These are phyloP conservation scores for Aurelia aurita complex sp. Pacific DNA, from an alignment of 30 jellyfish, hydroid and myxozoan genomes.

Conservation along the genomic window DNA sequence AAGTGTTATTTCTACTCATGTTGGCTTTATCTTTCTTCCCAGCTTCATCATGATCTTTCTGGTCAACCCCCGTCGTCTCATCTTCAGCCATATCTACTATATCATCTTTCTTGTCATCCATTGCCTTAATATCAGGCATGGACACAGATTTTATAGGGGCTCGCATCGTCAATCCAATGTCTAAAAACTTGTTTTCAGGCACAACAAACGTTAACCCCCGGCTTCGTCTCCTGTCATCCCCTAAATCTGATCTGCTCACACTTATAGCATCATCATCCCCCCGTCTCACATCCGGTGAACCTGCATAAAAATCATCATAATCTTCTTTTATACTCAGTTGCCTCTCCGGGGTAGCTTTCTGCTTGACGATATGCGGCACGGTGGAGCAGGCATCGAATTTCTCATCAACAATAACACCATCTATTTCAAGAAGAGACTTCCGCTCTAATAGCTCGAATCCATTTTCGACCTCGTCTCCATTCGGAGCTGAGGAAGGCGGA, in stretches of 20 bases:
- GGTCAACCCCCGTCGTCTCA: background rate
- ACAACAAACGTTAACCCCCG: constrained; percentile 6
- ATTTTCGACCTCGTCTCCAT: background rate
- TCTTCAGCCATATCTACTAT: background rate
- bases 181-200: constrained; percentile 10
- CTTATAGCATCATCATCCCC: constrained; percentile 28
- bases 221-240: background rate
- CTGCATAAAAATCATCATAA: constrained; percentile 1
- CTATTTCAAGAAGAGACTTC: constrained; percentile 40
- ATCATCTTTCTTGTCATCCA: constrained; percentile 14
- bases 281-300: background rate
- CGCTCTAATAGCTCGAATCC: constrained; percentile 23
- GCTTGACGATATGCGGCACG: constrained; percentile 46
- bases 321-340: background rate
- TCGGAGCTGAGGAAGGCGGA: constrained; percentile 23
- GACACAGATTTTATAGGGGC: constrained; percentile 50
- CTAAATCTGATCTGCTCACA: constrained; percentile 28
- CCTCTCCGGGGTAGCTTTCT: constrained; percentile 61
- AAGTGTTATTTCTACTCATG: constrained; percentile 37
- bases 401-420: background rate
- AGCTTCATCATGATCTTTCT: background rate
- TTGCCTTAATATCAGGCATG: constrained; percentile 59
- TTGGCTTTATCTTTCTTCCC: constrained; percentile 2
- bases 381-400: constrained; percentile 11
- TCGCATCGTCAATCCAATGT: constrained; percentile 11